Percentiles rank a stretch among this genome's conserved stretches.
Evolutionary conservation across 30 jellyfish, hydroid and myxozoan species (phyloP).

Genomic region (Hydractinia symbiolongicarpus): DNA sequence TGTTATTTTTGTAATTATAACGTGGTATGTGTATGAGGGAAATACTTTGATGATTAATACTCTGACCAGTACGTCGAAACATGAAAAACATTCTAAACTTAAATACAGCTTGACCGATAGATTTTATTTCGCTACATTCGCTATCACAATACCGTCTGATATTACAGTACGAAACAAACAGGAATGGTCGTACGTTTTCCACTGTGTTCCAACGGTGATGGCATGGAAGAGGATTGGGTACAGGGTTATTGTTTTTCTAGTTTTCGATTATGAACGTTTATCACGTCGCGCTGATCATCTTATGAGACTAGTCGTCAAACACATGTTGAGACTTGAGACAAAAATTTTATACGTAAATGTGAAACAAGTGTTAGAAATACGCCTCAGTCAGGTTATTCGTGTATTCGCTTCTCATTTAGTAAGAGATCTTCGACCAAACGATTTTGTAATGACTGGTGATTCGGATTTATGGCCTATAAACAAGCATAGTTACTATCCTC

Average conservation of each 20-base stretch:
- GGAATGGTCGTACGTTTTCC: slow-evolving; percentile 9
- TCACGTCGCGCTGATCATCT: background rate
- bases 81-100: too few relatives aligned
- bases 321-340: background rate
- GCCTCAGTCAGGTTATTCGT: background rate
- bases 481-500: background rate
- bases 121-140: background rate
- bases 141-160: background rate
- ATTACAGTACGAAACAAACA: background rate
- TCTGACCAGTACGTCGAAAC: too few relatives aligned
- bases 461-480: background rate
- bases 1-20: too few relatives aligned
- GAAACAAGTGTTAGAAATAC: background rate
- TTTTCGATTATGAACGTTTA: background rate
- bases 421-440: background rate
- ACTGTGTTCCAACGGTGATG: background rate
- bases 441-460: background rate
- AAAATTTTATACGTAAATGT: background rate
- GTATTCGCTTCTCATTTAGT: background rate
- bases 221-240: slow-evolving; percentile 12
- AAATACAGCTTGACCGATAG: too few relatives aligned
- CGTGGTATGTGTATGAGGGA: too few relatives aligned
- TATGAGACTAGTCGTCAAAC: background rate
- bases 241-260: background rate
- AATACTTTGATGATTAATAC: too few relatives aligned